Conservation (phyloP, 1,140 invertebrate species). For the Saccostrea glomerata region DNA sequence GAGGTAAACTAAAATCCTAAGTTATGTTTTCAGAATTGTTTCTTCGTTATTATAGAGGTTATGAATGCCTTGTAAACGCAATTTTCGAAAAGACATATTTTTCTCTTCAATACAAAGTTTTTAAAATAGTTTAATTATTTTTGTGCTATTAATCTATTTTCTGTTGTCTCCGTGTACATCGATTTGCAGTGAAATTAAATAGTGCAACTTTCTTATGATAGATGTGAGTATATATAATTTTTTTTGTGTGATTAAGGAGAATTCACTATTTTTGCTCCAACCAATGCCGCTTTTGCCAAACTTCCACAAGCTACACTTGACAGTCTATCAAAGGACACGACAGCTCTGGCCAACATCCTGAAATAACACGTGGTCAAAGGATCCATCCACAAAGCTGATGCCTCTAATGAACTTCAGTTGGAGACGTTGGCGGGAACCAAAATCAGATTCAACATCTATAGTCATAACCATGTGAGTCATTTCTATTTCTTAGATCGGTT, state of each 20-base stretch:
- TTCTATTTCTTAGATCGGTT: background rate
- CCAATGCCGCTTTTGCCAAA: slow-evolving; percentile 88
- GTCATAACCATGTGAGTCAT: slow-evolving; percentile 52
- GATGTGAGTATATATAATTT: background rate
- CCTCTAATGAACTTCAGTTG: slow-evolving; percentile 53
- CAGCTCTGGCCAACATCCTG: slow-evolving; percentile 86
- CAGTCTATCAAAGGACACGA: slow-evolving; percentile 82
- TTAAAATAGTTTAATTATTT: too few relatives aligned
- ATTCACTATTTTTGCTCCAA: slow-evolving; percentile 90
- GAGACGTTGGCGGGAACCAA: slow-evolving; percentile 52
- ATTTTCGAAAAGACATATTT: too few relatives aligned
- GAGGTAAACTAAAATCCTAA: background rate
- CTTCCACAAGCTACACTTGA: slow-evolving; percentile 83
- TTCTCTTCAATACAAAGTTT: too few relatives aligned
- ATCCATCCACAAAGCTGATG: slow-evolving; percentile 49
- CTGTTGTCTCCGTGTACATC: too few relatives aligned
- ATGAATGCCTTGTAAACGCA: too few relatives aligned
- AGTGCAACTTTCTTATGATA: too few relatives aligned
- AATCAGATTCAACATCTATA: slow-evolving; percentile 58
- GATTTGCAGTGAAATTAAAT: too few relatives aligned
- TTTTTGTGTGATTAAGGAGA: slow-evolving; percentile 18
- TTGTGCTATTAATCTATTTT: too few relatives aligned
- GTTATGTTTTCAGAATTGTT: background rate
- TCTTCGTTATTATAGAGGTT: too few relatives aligned
- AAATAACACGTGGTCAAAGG: slow-evolving; percentile 85